Percentiles rank a stretch among this genome's conserved stretches.
Conservation (phyloP, 2,113 vertebrate species). For the Peromyscus maniculatus region DNA sequence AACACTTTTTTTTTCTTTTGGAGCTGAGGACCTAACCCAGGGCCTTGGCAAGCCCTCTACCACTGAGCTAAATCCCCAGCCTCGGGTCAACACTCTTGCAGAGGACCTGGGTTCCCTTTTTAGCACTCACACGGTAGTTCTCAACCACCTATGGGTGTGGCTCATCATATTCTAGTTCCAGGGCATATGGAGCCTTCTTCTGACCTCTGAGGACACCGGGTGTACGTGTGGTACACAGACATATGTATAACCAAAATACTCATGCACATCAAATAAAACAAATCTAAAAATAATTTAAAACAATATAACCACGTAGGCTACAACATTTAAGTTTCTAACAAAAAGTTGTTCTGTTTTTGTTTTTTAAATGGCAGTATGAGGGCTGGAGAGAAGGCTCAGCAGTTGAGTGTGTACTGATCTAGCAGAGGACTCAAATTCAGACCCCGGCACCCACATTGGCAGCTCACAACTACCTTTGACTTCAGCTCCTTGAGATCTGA, state of each 20-base stretch:
- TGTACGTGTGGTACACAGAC: background rate
- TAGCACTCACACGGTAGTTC: background rate
- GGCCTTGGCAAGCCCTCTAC: too few relatives aligned
- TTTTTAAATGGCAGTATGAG: background rate
- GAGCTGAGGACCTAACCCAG: too few relatives aligned
- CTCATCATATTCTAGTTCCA: background rate
- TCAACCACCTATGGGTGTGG: background rate
- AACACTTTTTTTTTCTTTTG: too few relatives aligned
- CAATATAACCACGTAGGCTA: background rate
- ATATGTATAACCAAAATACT: background rate
- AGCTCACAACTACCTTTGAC: background rate
- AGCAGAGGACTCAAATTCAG: background rate
- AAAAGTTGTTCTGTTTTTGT: background rate
- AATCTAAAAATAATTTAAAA: background rate
- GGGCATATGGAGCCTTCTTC: background rate
- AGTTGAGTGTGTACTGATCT: background rate
- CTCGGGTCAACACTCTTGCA: background rate
- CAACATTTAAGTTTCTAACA: background rate
- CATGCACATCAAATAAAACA: background rate
- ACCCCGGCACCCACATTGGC: background rate
- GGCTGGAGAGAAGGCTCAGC: background rate
- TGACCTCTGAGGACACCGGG: background rate
- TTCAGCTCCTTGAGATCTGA: background rate
- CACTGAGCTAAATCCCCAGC: too few relatives aligned
- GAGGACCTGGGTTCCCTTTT: background rate